These are phyloP conservation scores for Pelodytes ibericus DNA, from an alignment of 2,797 vertebrate species.

Conservation along the genomic window DNA sequence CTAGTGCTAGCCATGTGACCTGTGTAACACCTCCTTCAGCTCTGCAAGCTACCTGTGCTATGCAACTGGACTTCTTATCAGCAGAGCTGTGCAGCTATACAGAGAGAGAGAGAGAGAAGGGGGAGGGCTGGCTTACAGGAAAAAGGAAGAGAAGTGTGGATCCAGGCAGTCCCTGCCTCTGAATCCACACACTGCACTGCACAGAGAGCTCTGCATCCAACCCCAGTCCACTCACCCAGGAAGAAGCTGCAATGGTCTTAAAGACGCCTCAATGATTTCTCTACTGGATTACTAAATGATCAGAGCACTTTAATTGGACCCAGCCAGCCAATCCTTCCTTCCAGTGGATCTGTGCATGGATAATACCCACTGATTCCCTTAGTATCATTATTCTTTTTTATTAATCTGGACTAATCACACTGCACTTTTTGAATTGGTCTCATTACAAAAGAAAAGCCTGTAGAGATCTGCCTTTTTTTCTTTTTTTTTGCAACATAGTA, in stretches of 20 bases:
- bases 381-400: background rate
- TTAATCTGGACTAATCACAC: background rate
- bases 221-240: background rate
- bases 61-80: slow-evolving; percentile 22
- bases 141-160: slow-evolving; percentile 45
- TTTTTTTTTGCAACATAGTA: too few species aligned
- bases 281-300: background rate
- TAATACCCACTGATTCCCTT: background rate
- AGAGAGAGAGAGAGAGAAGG: slow-evolving; percentile 47
- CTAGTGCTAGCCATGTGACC: slow-evolving; percentile 57
- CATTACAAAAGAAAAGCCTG: background rate
- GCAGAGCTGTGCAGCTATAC: slow-evolving; percentile 45
- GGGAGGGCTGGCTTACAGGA: slow-evolving; percentile 34
- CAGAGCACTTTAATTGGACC: background rate
- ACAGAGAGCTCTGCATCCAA: background rate
- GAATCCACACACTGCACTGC: background rate
- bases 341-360: slow-evolving; percentile 7
- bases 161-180: slow-evolving; percentile 24
- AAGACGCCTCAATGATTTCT: background rate
- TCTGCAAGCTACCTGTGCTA: slow-evolving; percentile 31
- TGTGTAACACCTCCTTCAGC: slow-evolving; percentile 54
- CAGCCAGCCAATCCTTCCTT: background rate
- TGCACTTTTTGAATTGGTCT: background rate
- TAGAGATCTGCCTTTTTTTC: background rate
- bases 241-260: background rate